Percentiles rank a stretch among this genome's conserved stretches.
Conservation (phyloP, 2,113 vertebrate genomes). For the Rhinichthys klamathensis region DNA sequence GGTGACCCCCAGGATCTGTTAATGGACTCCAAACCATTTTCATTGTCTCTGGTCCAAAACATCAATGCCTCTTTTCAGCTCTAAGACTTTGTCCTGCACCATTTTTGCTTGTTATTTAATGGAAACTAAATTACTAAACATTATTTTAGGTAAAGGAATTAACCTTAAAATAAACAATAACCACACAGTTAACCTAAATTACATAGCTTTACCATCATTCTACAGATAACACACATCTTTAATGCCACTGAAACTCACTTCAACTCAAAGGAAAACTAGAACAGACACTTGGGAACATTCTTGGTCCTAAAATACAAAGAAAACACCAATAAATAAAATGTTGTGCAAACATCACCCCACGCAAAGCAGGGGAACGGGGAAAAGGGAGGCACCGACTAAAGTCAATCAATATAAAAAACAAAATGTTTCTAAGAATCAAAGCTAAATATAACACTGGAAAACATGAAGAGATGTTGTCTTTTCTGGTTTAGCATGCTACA, state of each 20-base stretch:
- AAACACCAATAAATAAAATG: neutral
- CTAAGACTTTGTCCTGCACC: neutral
- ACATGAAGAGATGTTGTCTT: neutral
- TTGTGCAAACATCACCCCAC: neutral
- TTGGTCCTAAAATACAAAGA: neutral
- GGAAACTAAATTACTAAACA: neutral
- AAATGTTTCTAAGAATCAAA: constrained; percentile 33
- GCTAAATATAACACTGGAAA: constrained; percentile 36
- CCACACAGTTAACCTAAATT: neutral
- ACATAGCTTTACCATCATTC: neutral
- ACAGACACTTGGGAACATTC: neutral
- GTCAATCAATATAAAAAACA: constrained; percentile 2
- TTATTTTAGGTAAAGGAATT: neutral
- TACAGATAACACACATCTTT: neutral
- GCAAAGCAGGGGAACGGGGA: neutral
- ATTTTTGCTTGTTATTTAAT: neutral
- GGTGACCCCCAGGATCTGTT: too few species aligned
- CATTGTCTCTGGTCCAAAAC: neutral
- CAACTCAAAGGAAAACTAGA: neutral
- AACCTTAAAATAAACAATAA: neutral
- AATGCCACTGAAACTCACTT: neutral
- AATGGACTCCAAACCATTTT: neutral
- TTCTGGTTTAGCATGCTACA: neutral
- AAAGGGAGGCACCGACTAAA: constrained; percentile 3
- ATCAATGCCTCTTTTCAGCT: neutral